A percentile compares a stretch with the other conserved stretches of the same genome.
These are phyloP conservation scores for Athene noctua DNA, from an alignment of 2,113 vertebrate genomes.

Conservation along the genomic window DNA sequence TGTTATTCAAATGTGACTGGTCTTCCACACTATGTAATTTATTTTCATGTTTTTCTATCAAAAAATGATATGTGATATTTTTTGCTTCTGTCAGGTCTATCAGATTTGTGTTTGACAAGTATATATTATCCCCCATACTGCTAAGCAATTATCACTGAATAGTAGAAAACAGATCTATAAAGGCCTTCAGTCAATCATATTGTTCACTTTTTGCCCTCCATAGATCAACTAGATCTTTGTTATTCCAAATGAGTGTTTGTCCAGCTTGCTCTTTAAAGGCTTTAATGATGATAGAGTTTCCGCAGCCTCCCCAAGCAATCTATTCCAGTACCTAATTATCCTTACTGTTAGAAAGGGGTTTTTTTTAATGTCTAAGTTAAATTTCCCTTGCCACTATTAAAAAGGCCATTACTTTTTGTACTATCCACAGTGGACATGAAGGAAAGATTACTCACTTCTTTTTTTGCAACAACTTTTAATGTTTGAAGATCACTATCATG, in stretches of 20 bases:
- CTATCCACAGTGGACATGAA: not conserved
- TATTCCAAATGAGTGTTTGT: not conserved
- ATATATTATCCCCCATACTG: not conserved
- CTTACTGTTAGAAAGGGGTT: not conserved
- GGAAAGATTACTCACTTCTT: not conserved
- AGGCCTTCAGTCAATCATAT: not conserved
- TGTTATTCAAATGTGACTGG: not conserved
- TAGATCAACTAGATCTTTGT: not conserved
- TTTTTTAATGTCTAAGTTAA: not conserved
- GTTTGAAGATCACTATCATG: not conserved
- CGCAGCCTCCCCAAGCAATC: not conserved
- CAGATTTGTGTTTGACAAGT: not conserved
- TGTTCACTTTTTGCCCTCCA: not conserved
- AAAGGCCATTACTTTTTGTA: not conserved
- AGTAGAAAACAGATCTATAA: not conserved
- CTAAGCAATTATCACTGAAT: not conserved
- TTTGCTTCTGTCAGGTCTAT: not conserved
- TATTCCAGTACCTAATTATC: constrained; percentile 3
- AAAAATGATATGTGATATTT: not conserved
- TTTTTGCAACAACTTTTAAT: not conserved
- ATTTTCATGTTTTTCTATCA: not conserved
- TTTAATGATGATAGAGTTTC: not conserved
- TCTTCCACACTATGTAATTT: not conserved
- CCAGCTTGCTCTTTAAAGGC: not conserved
- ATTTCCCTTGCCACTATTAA: constrained; percentile 12